A percentile compares a stretch with the other conserved stretches of the same genome.
Evolutionary conservation across 2,113 vertebrate species (phyloP).

Genomic region (Phrynosoma blainvillii): DNA sequence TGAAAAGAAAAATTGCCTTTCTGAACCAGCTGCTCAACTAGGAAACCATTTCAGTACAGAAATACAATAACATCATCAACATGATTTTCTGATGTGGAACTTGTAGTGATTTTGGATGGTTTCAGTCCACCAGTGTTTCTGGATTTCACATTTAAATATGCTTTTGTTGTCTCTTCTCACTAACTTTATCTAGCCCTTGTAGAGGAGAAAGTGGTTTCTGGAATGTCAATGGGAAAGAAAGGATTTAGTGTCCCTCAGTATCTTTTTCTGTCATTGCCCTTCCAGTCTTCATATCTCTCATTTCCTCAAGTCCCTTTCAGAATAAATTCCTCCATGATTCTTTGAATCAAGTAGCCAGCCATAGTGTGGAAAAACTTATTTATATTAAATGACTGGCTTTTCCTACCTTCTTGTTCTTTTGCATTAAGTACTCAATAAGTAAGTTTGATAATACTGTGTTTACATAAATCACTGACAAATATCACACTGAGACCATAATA

Average conservation of each 20-base stretch:
- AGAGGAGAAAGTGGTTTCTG: too few species aligned
- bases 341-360: background rate
- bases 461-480: background rate
- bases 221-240: background rate
- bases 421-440: background rate
- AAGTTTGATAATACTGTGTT: background rate
- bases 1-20: too few species aligned
- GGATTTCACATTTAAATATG: too few species aligned
- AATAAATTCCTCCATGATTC: background rate
- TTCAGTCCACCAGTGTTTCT: too few species aligned
- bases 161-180: background rate
- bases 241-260: too few species aligned
- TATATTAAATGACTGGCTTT: background rate
- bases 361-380: too few species aligned
- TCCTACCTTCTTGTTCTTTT: background rate
- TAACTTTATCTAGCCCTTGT: background rate
- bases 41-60: background rate
- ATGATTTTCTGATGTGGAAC: too few species aligned
- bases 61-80: too few species aligned
- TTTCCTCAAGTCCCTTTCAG: background rate
- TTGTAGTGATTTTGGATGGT: too few species aligned
- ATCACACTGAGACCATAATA: accelerated
- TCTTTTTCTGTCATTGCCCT: background rate
- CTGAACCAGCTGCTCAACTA: background rate
- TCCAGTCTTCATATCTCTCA: too few species aligned